phyloP scores from a whole-genome alignment of 2,888 invertebrate genomes.

The Limnephilus rhombicus region DNA sequence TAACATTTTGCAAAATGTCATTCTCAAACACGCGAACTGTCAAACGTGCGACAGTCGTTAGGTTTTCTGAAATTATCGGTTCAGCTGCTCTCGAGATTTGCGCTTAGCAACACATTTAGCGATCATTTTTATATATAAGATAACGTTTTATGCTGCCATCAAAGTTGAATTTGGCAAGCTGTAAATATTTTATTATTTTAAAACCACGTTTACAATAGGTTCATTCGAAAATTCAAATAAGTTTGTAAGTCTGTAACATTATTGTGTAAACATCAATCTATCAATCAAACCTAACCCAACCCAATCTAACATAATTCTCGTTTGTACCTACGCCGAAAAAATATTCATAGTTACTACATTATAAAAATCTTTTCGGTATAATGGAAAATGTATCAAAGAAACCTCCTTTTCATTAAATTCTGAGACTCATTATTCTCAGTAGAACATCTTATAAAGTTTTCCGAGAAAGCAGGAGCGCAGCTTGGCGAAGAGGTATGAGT shows the following conservation, averaged over 20 bases:
- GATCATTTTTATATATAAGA: too few species aligned
- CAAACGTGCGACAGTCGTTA: too few species aligned
- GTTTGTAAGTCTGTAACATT: background rate
- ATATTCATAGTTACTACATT: background rate
- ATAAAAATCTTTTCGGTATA: background rate
- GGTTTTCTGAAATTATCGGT: too few species aligned
- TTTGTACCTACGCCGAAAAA: too few species aligned
- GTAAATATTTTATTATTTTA: too few species aligned
- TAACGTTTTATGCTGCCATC: too few species aligned
- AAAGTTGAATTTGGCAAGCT: too few species aligned
- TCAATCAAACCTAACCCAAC: background rate
- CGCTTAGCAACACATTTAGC: too few species aligned
- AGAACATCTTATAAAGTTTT: constrained; percentile 23
- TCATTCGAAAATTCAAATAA: background rate
- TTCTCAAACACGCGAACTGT: too few species aligned
- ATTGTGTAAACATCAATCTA: background rate
- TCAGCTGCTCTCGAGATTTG: too few species aligned
- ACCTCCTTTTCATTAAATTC: background rate
- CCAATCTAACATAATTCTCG: background rate
- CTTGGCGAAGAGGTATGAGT: constrained; percentile 40
- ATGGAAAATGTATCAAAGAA: background rate
- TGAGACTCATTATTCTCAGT: background rate
- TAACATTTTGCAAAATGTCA: too few species aligned
- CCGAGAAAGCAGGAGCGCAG: background rate
- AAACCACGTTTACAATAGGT: too few species aligned